Base-by-base conservation (phyloP, 2,888 invertebrate genomes). In the Orchesellides sinensis region DNA sequence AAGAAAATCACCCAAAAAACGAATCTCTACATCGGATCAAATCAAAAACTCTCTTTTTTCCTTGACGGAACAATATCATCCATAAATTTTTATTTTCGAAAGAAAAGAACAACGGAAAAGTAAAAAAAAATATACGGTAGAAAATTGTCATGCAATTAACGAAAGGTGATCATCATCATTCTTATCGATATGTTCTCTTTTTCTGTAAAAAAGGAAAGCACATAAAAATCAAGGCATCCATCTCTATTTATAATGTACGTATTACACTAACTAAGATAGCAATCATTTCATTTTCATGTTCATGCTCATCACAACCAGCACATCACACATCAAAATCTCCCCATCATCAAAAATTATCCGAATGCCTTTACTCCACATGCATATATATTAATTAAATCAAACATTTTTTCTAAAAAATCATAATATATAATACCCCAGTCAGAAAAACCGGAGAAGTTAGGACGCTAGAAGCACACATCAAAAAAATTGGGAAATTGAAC, bases 71-170 rank as follows among this genome's bases (percentile, higher is more conserved):
- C 61, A 29, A 61, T 61, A 61, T 61, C 29, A 29, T 19, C 61
- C 61, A 14, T 14, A 56, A 56, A 23, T 4, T 6, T 56, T 56
- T 56, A 14, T 27, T 54, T 49, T n/a, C 17, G 17, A 61, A 54
- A 61, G 12, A 59, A 56, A 61, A n/a, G n/a, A n/a, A 49, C 73
- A 73, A 14, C 32, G 4, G 3, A 4, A 29, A 17, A 3, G 12
- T 56, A 17, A 65, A 49, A 47, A 17, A 54, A 32, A 69, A 59
- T 21, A 29, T 32, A 19, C 17, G 19, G 19, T 61, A 65, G 19
- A 79, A 72, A 79, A 79, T 79, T 79, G 79, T 79, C 79, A 66
- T 79, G 72, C 79, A 79, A 79, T 79, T 79, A 79, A 72, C 40
- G 35, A 69, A 69, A 78, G 47, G 66, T 70, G 69, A 68, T 68